A percentile compares a stretch with the other conserved stretches of the same genome.
These are phyloP conservation scores for Hetaerina americana DNA, from an alignment of 1,140 invertebrate genomes.

Conservation along the genomic window DNA sequence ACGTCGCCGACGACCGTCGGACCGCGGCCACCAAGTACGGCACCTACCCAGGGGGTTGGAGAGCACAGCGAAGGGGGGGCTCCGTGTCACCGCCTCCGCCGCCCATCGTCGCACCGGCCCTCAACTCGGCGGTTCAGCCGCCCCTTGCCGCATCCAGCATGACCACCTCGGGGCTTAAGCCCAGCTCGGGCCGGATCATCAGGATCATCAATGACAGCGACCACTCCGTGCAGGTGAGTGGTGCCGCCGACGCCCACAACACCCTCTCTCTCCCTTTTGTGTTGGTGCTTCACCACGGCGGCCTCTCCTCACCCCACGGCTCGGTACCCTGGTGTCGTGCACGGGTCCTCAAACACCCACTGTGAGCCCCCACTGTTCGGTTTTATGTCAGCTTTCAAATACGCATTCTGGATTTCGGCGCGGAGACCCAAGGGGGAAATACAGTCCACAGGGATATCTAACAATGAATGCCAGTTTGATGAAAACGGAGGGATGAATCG, in stretches of 20 bases:
- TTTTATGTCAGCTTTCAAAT: no score
- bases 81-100: not conserved
- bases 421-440: no score
- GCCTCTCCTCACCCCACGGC: no score
- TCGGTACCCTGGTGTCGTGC: no score
- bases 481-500: no score
- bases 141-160: not conserved
- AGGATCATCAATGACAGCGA: conserved; percentile 84
- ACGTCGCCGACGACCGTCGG: not conserved
- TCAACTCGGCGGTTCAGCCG: not conserved
- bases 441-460: no score
- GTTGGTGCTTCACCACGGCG: no score
- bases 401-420: no score
- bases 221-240: conserved; percentile 68
- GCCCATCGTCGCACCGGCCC: not conserved
- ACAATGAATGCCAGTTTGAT: no score
- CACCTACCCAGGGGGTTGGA: not conserved
- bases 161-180: conserved; percentile 35
- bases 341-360: no score
- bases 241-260: not conserved
- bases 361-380: no score
- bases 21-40: not conserved
- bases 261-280: no score
- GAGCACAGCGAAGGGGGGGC: not conserved
- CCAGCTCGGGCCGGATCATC: conserved; percentile 71